A percentile compares a stretch with the other conserved stretches of the same genome.
These are phyloP conservation scores for Phoebastria nigripes DNA, from an alignment of 2,797 vertebrate species.

Conservation along the genomic window DNA sequence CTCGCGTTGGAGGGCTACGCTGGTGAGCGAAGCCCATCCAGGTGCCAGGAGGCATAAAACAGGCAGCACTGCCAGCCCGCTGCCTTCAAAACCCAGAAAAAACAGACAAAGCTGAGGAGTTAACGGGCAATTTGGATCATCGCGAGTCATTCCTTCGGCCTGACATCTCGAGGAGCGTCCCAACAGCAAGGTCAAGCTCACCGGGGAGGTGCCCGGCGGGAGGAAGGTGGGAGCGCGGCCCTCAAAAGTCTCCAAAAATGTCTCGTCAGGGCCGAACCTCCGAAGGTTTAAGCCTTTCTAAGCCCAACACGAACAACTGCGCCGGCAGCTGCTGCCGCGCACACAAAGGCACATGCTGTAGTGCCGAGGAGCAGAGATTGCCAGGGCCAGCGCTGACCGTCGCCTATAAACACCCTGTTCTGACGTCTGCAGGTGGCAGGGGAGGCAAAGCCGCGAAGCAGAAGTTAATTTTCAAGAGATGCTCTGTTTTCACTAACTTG, in stretches of 20 bases:
- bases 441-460: background rate
- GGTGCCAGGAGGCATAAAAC: background rate
- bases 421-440: background rate
- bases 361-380: background rate
- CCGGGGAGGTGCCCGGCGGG: background rate
- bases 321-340: background rate
- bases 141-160: accelerated
- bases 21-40: too few relatives aligned
- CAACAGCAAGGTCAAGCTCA: accelerated
- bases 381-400: background rate
- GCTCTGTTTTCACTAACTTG: background rate
- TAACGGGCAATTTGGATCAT: background rate
- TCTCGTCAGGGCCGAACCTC: background rate
- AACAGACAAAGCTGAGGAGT: accelerated
- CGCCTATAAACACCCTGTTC: too few relatives aligned
- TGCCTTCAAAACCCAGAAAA: background rate
- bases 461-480: background rate
- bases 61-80: background rate
- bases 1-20: background rate
- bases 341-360: background rate
- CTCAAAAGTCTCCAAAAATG: too few relatives aligned
- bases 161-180: accelerated
- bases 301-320: background rate
- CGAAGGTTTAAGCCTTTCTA: background rate
- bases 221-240: background rate